Conservation (phyloP, 2,113 vertebrate species). For the Toxostoma redivivum region DNA sequence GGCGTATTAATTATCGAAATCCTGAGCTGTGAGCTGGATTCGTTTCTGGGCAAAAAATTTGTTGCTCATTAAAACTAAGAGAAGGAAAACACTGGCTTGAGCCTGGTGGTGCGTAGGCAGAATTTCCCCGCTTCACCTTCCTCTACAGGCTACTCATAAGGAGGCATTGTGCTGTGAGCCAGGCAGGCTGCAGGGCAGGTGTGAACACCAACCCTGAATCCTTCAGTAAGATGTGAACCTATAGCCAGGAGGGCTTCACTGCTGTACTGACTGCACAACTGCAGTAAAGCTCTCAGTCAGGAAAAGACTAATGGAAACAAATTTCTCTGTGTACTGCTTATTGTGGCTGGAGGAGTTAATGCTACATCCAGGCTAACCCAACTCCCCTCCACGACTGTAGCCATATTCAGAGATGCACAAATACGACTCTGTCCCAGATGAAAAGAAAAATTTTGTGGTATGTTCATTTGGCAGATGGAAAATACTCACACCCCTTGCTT, state of each 20-base stretch:
- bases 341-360: background rate
- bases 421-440: constrained; percentile 22
- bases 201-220: background rate
- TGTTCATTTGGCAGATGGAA: constrained; percentile 43
- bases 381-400: background rate
- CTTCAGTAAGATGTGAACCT: background rate
- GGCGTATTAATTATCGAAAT: constrained; percentile 1
- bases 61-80: constrained; percentile 20
- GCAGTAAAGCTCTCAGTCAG: background rate
- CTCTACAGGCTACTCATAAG: background rate
- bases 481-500: constrained; percentile 34
- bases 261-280: background rate
- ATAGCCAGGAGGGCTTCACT: background rate
- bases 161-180: background rate
- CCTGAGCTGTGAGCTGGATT: background rate
- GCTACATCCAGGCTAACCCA: background rate
- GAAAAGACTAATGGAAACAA: background rate
- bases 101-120: background rate
- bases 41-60: constrained; percentile 11
- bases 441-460: constrained; percentile 50
- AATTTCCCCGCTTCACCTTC: background rate
- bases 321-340: background rate
- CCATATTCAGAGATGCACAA: constrained; percentile 31
- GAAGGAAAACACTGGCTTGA: constrained; percentile 23
- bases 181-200: background rate